Percentiles rank a stretch among this genome's conserved stretches.
These are phyloP conservation scores for Ctenopoma multispine DNA, from an alignment of 2,797 vertebrate genomes.

Conservation along the genomic window DNA sequence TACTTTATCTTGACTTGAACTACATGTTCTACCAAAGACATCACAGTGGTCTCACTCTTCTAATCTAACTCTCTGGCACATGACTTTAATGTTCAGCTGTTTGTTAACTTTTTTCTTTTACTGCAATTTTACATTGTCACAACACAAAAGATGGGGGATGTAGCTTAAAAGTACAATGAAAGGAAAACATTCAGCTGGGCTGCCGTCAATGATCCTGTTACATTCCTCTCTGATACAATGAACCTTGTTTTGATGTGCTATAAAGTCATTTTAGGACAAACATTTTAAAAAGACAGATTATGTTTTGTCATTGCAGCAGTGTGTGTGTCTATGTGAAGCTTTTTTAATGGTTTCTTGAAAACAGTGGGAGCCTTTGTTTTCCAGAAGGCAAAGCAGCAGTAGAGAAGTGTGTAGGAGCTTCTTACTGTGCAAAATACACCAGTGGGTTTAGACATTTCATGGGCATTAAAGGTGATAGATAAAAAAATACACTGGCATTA, in stretches of 20 bases:
- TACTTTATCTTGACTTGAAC: background rate
- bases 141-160: background rate
- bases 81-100: too few species aligned
- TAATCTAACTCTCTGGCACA: background rate
- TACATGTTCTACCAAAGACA: background rate
- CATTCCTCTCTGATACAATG: conserved; percentile 6
- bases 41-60: background rate
- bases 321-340: conserved; percentile 12
- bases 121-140: too few species aligned
- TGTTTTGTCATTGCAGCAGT: conserved; percentile 23
- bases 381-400: conserved; percentile 53
- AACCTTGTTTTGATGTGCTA: conserved; percentile 18
- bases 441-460: conserved; percentile 35
- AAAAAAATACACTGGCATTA: conserved; percentile 27
- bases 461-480: conserved; percentile 46
- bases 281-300: conserved; percentile 31
- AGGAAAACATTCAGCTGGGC: background rate
- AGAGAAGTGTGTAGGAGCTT: conserved; percentile 11
- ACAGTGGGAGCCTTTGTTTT: conserved; percentile 55
- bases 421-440: conserved; percentile 50
- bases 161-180: background rate
- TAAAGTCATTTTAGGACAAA: conserved; percentile 9
- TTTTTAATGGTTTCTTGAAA: conserved; percentile 41
- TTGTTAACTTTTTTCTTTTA: background rate
- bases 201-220: background rate